Base-by-base conservation (phyloP, 2,888 invertebrate genomes). In the Busseola fusca region DNA sequence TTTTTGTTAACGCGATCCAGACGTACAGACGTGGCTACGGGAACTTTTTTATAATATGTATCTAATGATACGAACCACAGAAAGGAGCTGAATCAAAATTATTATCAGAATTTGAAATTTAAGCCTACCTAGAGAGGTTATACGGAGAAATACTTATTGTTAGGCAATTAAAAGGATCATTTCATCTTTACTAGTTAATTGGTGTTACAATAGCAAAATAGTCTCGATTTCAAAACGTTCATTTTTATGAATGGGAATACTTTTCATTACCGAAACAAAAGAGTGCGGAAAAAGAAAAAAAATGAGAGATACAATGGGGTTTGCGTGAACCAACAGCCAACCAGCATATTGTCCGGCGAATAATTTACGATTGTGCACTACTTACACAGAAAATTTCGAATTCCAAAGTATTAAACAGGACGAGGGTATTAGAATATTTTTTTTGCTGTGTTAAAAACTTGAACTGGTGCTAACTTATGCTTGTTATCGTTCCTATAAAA, bases 241-340 rank as follows among this genome's bases (percentile, higher is more conserved):
- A 79, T 84, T 79, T 80, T 75, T 87, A 69, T 63, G 58, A 78
- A 76, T 78, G 67, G 72, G 69, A 69, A 83, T 84, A 78, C 65
- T 85, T 86, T 80, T 83, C 83, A 81, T 74, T 74, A 77, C 62
- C 69, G 70, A 77, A 81, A 86, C 87, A 84, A 87, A 80, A 64
- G 82, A 74, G 62, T 63, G 50, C 72, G 70, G 79, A 76, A 87
- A 82, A 81, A 78, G 74, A 74, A 75, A 73, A 76, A 80, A 78
- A 78, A 73, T 64, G 45, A 71, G 69, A 78, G 78, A 82, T 74
- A 86, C 85, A 87, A 86, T 86, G 69, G 82, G 75, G 76, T 72
- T 86, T 79, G 81, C 84, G 78, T 84, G 76, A 79, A 73, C 68
- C 73, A 69, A 74, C 80, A 78, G 76, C 64, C 58, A 72, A 77